These are phyloP conservation scores for Tiliacea citrago DNA, from an alignment of 2,888 invertebrate species.

Conservation along the genomic window DNA sequence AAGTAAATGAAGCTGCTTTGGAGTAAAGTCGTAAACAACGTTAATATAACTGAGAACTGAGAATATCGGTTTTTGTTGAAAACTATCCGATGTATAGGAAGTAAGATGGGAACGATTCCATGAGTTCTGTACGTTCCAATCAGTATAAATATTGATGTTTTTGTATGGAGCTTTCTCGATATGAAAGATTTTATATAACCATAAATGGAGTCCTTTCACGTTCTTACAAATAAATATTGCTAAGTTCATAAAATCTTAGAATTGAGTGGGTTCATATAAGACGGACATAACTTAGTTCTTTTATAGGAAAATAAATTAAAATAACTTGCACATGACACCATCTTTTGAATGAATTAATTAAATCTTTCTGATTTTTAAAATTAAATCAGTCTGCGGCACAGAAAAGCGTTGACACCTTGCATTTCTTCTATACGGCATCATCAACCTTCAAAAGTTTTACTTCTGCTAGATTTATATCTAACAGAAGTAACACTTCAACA, in stretches of 20 bases:
- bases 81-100: constrained; percentile 28
- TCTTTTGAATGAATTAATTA: background rate
- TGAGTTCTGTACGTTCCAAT: constrained; percentile 28
- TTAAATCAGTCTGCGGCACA: background rate
- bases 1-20: constrained; percentile 54
- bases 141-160: constrained; percentile 37
- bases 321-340: background rate
- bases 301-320: background rate
- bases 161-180: constrained; percentile 27
- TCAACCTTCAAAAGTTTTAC: background rate
- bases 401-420: background rate
- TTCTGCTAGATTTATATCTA: background rate
- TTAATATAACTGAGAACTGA: constrained; percentile 26
- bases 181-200: constrained; percentile 9
- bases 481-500: no score
- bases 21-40: constrained; percentile 39
- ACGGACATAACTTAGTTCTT: background rate
- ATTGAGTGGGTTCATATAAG: background rate
- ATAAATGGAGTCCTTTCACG: constrained; percentile 22
- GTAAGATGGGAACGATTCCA: constrained; percentile 4
- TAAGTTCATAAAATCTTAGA: background rate
- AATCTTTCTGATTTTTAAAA: no score
- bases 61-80: constrained; percentile 30
- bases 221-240: constrained; percentile 10
- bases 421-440: background rate